phyloP scores from a whole-genome alignment of 1,140 invertebrate genomes.

The Oncopodura yosiiana region DNA sequence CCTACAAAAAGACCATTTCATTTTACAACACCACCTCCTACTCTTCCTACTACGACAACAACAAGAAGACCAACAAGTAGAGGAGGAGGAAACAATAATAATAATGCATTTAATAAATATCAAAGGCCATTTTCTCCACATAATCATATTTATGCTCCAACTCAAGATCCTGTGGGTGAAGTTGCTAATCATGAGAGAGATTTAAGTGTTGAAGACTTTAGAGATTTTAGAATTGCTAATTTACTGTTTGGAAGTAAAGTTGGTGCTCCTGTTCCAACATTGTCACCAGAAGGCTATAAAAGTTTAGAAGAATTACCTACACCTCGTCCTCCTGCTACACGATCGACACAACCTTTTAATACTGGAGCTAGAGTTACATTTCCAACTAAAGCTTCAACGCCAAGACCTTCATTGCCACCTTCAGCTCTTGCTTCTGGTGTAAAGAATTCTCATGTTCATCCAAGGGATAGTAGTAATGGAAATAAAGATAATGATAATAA shows the following conservation, averaged over 20 bases:
- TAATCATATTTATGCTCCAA: slow-evolving; percentile 31
- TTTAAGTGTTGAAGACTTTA: slow-evolving; percentile 27
- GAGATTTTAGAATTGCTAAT: slow-evolving; percentile 25
- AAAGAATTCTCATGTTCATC: background rate
- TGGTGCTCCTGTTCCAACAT: background rate
- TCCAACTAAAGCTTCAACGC: slow-evolving; percentile 3
- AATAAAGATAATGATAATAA: slow-evolving; percentile 4
- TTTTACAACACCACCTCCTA: slow-evolving; percentile 18
- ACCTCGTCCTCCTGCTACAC: background rate
- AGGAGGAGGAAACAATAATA: background rate
- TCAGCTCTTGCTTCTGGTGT: slow-evolving; percentile 13
- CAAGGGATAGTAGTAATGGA: background rate
- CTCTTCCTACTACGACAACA: slow-evolving; percentile 17
- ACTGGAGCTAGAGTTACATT: background rate
- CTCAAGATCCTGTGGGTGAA: slow-evolving; percentile 22
- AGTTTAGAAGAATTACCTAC: background rate
- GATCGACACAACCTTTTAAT: background rate
- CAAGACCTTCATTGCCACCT: background rate
- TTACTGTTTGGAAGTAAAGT: slow-evolving; percentile 29
- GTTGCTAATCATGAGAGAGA: slow-evolving; percentile 21
- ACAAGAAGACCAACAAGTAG: background rate
- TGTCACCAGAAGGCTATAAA: background rate
- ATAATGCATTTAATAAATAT: background rate
- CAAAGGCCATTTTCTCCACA: slow-evolving; percentile 20
- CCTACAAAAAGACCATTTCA: slow-evolving; percentile 32